A percentile compares a stretch with the other conserved stretches of the same genome.
These are phyloP conservation scores for Cuculus canorus DNA, from an alignment of 2,797 vertebrate genomes.

Conservation along the genomic window DNA sequence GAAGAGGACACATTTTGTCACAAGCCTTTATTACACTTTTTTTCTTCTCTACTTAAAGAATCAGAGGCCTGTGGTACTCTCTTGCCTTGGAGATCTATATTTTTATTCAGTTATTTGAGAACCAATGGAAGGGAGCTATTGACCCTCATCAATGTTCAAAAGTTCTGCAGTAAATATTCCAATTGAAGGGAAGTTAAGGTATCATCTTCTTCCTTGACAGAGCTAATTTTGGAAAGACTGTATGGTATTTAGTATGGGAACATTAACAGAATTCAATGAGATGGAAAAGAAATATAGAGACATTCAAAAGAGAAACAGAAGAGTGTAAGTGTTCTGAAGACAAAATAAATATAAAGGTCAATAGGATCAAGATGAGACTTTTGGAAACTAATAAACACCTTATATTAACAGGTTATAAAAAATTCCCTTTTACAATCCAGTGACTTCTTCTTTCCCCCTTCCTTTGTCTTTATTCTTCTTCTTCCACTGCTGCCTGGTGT, in stretches of 20 bases:
- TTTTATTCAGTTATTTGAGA: constrained; percentile 3
- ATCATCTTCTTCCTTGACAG: not conserved
- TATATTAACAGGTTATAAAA: not conserved
- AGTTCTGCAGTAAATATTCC: not conserved
- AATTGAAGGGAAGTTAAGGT: not conserved
- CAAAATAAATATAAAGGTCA: not conserved
- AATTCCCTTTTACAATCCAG: not conserved
- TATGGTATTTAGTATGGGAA: not conserved
- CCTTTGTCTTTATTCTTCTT: not conserved
- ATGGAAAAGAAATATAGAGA: not conserved
- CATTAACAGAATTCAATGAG: not conserved
- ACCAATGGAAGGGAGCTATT: not conserved
- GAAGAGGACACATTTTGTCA: not conserved
- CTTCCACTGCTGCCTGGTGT: not conserved
- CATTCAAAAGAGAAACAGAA: not conserved
- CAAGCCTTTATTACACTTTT: not conserved
- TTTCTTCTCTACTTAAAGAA: not conserved
- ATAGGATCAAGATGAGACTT: not conserved
- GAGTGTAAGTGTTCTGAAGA: not conserved
- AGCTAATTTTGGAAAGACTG: constrained; percentile 12
- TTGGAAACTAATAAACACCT: not conserved
- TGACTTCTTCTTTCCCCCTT: not conserved
- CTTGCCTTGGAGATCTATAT: not conserved
- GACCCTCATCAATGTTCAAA: not conserved
- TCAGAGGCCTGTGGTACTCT: not conserved